Evolutionary conservation across 2,888 invertebrate genomes (phyloP).

Genomic region (Agapostemon virescens): DNA sequence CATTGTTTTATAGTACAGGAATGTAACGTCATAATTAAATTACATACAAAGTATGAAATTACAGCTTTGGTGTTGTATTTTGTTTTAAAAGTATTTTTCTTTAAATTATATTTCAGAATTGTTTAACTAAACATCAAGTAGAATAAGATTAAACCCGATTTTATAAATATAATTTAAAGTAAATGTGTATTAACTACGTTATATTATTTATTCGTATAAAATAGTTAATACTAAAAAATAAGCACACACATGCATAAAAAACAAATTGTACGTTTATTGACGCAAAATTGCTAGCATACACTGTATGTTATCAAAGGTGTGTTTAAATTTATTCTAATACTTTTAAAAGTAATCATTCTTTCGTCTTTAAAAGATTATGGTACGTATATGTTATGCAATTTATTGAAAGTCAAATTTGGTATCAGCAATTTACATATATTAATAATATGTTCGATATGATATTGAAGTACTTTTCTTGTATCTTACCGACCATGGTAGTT

Average conservation of each 20-base stretch:
- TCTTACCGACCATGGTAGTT: constrained; percentile 57
- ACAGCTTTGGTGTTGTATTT: background rate
- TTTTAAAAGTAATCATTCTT: constrained; percentile 41
- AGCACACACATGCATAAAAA: constrained; percentile 34
- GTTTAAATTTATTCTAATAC: constrained; percentile 27
- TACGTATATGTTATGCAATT: constrained; percentile 53
- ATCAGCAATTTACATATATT: constrained; percentile 44
- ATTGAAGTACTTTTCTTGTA: constrained; percentile 42
- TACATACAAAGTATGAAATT: constrained; percentile 14
- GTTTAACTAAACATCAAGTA: background rate
- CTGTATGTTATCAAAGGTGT: constrained; percentile 46
- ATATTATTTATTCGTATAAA: background rate
- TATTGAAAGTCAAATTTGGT: constrained; percentile 44
- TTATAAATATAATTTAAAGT: background rate
- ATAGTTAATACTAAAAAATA: constrained; percentile 1
- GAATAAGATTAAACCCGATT: background rate
- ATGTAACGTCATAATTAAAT: constrained; percentile 27
- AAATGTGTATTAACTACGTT: background rate
- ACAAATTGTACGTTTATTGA: constrained; percentile 49
- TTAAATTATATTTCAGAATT: background rate
- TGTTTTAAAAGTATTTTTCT: background rate
- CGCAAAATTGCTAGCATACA: constrained; percentile 45
- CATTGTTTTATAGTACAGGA: constrained; percentile 21
- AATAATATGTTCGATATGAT: constrained; percentile 42
- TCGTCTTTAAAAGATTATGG: constrained; percentile 20